Conservation (phyloP, 2,888 invertebrate species). For the Cetonia aurata region DNA sequence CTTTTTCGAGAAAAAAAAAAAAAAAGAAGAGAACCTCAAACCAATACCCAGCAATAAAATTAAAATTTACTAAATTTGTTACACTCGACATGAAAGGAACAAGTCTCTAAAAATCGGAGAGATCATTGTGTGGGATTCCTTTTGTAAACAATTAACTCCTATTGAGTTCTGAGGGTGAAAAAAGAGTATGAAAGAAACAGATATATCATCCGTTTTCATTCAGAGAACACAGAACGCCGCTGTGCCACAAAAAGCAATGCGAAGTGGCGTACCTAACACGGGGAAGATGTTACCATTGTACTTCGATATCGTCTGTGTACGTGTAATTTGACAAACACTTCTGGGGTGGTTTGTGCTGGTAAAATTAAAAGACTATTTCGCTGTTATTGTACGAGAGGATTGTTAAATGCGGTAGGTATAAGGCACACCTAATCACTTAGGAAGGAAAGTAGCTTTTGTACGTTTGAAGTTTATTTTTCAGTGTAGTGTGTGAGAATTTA, state of each 20-base stretch:
- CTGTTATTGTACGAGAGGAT: conserved; percentile 1
- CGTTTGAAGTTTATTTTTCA: conserved; percentile 20
- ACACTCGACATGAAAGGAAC: conserved; percentile 31
- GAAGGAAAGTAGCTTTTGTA: conserved; percentile 12
- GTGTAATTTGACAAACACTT: conserved; percentile 25
- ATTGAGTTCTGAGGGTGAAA: conserved; percentile 8
- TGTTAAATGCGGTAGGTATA: conserved; percentile 33
- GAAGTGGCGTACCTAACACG: conserved; percentile 24
- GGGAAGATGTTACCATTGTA: conserved; percentile 22
- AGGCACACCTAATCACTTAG: background rate
- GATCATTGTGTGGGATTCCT: conserved; percentile 29
- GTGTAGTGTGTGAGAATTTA: conserved; percentile 7
- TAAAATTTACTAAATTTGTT: conserved; percentile 45
- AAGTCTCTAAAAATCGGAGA: conserved; percentile 11
- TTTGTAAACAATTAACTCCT: conserved; percentile 35
- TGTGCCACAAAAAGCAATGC: background rate
- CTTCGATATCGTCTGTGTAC: background rate
- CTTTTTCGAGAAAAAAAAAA: conserved; percentile 11
- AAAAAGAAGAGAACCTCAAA: background rate
- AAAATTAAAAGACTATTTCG: conserved; percentile 31
- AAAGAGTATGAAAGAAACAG: conserved; percentile 8
- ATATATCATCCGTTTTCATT: conserved; percentile 25
- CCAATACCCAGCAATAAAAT: conserved; percentile 38
- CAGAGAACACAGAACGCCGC: conserved; percentile 7
- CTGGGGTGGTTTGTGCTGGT: conserved; percentile 15